Evolutionary conservation across 2,888 invertebrate species (phyloP).

Genomic region (Dasypogon diadema): DNA sequence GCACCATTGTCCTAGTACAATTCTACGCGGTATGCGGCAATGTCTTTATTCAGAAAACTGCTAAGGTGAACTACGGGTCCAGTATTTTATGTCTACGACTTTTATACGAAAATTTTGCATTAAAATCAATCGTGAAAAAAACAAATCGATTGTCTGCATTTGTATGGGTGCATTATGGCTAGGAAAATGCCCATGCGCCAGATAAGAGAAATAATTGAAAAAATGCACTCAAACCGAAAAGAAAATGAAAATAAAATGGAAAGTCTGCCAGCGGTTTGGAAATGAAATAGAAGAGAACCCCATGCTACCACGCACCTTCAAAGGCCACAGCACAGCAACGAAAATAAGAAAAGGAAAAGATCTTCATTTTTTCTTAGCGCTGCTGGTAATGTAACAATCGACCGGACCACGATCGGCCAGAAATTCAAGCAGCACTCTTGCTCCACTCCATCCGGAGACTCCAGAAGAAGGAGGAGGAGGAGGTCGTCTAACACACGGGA

Average conservation of each 20-base stretch:
- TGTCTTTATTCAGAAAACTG: conserved; percentile 62
- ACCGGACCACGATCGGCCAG: background rate
- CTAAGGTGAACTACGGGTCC: conserved; percentile 66
- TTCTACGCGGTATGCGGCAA: conserved; percentile 52
- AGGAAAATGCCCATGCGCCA: conserved; percentile 6
- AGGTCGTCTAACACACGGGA: background rate
- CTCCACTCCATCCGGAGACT: background rate
- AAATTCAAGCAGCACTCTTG: conserved; percentile 1
- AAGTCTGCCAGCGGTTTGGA: conserved; percentile 1
- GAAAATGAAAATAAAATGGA: conserved; percentile 43
- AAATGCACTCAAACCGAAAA: background rate
- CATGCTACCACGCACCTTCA: conserved; percentile 3
- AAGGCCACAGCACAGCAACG: background rate
- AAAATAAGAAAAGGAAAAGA: conserved; percentile 43
- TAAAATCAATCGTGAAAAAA: conserved; percentile 23
- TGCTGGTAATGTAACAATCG: conserved; percentile 12
- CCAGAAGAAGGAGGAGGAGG: conserved; percentile 29
- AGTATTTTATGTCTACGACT: conserved; percentile 62
- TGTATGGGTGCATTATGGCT: conserved; percentile 23
- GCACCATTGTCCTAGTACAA: conserved; percentile 27
- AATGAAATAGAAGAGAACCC: conserved; percentile 41
- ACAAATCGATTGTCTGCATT: conserved; percentile 24
- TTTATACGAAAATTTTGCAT: conserved; percentile 61
- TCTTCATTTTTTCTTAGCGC: background rate
- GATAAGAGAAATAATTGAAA: conserved; percentile 29